Base-by-base conservation (phyloP, 2,113 vertebrate genomes). In the Ivindomyrus marchei region DNA sequence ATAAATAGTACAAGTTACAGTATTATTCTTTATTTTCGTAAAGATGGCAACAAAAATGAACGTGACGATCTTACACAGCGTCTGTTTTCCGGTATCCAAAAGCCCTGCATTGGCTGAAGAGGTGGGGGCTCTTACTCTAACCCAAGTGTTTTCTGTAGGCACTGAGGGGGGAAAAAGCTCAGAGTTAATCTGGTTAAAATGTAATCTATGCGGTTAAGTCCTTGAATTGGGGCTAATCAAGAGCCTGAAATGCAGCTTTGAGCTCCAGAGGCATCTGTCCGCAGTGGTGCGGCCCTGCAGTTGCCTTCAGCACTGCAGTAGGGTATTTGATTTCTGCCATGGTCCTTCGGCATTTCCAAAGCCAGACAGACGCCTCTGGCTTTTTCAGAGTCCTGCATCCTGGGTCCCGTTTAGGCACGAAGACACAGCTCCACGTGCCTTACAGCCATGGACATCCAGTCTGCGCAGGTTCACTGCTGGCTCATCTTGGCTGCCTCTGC, bases 401-500 rank as follows among this genome's bases (percentile, higher is more conserved):
- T 13, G 46, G 49, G 50, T 87, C 85, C 85, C 31, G 13, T 27
- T 10, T 49, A 47, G 21, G 21, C 45, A 49, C 13, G 21, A 24
- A 27, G 17, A 31, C 24, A 46, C 53, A 21, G 47, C 36, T 21
- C 47, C 88, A 19, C 6, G 4, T 21, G 15, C 21, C 31, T 52
- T 70, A 53, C 52, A 87, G 39, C 19, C 5, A 83, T 85, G 87
- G 45, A 42, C 88, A 45, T 39, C 86, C n/a, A 15, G 85, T 19
- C 90, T 21, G 27, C 24, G 31, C 21, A 45, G 11, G 1, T 53
- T 98, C 95, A 98, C 93, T 97, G 97, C 92, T 97, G 97, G 4
- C 95, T 96, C 94, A 99, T 97, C 94, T 98, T 99, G 91, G 98
- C 98, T 7, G 98, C 97, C 93, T 99, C 98, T 0, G 98, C 98